Evolutionary conservation across 1,140 invertebrate genomes (phyloP), one percentile per base, ranked within the genome.

Genomic region (Drosophila sproati): DNA sequence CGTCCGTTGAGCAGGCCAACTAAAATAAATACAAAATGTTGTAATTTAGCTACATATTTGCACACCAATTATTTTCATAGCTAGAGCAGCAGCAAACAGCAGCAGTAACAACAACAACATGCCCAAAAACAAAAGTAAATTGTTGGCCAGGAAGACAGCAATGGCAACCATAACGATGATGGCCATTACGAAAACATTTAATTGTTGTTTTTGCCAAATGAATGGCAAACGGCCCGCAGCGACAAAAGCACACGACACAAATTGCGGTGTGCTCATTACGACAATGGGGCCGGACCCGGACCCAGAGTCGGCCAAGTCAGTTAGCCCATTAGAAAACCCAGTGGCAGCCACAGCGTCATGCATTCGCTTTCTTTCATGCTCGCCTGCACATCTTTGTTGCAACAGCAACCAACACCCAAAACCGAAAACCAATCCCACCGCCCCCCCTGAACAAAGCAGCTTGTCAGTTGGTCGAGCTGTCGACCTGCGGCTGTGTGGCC

Each of bases 151-250:
- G 63, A 76, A 68, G 67, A 77, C 66, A 68, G 51, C 57, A 62
- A 70, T 52, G 67, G 45, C 67, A 57, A 31, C 51, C 32, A 64
- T 50, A 41, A 64, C 50, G 72, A 69, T 70, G 72, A 59, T 72
- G 85, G 80, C 74, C 85, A 88, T 82, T 88, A 79, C 86, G 85
- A 88, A 88, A 89, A 88, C 85, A 88, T 88, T 89, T 88, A 88
- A 88, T 88, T 88, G 85, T 88, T 88, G 88, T 89, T 88, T 89
- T 88, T 88, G 88, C 85, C 85, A 88, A 88, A 88, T 88, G 85
- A 89, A 88, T 88, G 77, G 85, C 85, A 88, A 88, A 88, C 85
- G 81, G 85, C 85, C 85, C 72, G 80, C 85, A 89, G 70, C 74
- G 68, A 51, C 60, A 72, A 54, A 70, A 73, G 80, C 80, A 89